Percentiles rank a stretch among this genome's conserved stretches.
Conservation (phyloP, 1,140 invertebrate species). For the Drosophila pandora region DNA sequence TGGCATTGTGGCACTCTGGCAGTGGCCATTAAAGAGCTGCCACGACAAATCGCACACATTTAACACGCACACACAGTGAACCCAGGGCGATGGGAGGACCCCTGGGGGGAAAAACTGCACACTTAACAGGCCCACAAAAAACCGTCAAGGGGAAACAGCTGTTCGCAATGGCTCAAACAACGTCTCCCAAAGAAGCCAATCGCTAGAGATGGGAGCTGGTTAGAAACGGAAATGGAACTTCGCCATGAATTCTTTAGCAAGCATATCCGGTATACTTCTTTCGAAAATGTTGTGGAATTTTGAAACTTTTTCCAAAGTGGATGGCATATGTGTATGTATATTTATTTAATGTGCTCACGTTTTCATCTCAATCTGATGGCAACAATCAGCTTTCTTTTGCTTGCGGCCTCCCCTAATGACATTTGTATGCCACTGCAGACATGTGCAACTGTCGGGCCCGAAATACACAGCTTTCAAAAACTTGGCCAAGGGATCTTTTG, state of each 20-base stretch:
- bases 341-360: not conserved
- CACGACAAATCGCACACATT: conserved; percentile 79
- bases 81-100: conserved; percentile 12
- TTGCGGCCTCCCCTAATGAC: conserved; percentile 63
- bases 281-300: too few species aligned
- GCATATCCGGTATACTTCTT: not conserved
- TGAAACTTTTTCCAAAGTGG: too few species aligned
- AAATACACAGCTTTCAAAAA: conserved; percentile 38
- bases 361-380: conserved; percentile 27
- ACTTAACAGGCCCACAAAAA: conserved; percentile 75
- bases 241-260: too few species aligned
- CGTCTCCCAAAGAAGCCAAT: conserved; percentile 53
- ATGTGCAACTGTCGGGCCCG: conserved; percentile 50
- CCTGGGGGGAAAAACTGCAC: conserved; percentile 71
- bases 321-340: too few species aligned
- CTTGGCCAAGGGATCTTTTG: conserved; percentile 5
- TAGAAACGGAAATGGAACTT: conserved; percentile 5
- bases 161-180: conserved; percentile 67
- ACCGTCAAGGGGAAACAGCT: conserved; percentile 65
- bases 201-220: conserved; percentile 35
- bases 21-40: conserved; percentile 75
- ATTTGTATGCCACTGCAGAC: conserved; percentile 58
- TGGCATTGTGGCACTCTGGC: conserved; percentile 10
- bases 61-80: conserved; percentile 65
- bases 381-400: conserved; percentile 40